Evolutionary conservation across 2,888 invertebrate species (phyloP), one percentile per base, ranked within the genome.

Genomic region (Nysson spinosus): DNA sequence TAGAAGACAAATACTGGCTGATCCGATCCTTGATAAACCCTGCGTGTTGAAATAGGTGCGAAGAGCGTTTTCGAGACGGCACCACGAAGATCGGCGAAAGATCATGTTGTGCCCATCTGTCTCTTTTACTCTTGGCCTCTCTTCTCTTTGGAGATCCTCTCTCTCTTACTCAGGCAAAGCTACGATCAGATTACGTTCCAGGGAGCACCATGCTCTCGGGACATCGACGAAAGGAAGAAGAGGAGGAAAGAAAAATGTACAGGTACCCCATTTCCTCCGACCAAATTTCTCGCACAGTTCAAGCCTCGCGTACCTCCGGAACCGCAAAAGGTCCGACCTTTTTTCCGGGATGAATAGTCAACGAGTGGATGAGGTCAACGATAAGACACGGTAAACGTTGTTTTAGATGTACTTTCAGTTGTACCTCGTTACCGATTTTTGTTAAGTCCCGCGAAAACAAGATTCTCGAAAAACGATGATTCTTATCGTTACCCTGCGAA

Each of bases 41-140:
- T 30, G 37, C 72, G 74, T 68, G 77, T 79, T 79, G 75, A 79
- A 77, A 77, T 79, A 79, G 77, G 79, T 76, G 78, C 75, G 79
- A 79, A 79, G 76, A 72, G 50, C 44, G 51, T 51, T 35, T 39
- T 44, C 43, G 61, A 58, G 47, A 51, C 50, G 49, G 55, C 54
- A 24, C 52, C 54, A 55, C 42, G 58, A 35, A 62, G 71, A 72
- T 69, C 71, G 61, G 58, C 55, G 12, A 62, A 68, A 34, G 66
- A 69, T 72, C 61, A 19, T 34, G 30, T 43, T 26, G 44, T 42
- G 47, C 32, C 39, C 37, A 34, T 42, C 14, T 22, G 16, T 34
- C 39, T 14, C 17, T 37, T 46, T 44, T 20, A 19, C 35, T 14
- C 44, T 35, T 32, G n/a, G 28, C 16, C 9, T 0, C 16, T 20